Evolutionary conservation across 1,140 invertebrate genomes (phyloP).

Genomic region (Wiebesia pumilae): DNA sequence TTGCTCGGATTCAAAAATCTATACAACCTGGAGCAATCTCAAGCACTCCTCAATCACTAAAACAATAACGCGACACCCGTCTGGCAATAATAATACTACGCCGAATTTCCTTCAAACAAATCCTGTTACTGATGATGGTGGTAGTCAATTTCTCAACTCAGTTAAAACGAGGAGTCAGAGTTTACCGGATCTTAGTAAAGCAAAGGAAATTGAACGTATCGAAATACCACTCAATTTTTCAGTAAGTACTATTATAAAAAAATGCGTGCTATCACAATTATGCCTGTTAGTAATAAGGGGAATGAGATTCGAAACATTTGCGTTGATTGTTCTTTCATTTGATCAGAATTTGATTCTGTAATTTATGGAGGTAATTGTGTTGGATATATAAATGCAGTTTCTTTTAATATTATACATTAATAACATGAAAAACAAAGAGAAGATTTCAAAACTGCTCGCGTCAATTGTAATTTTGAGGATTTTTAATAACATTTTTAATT

Average conservation of each 20-base stretch:
- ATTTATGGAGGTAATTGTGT: too few relatives aligned
- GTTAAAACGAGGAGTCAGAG: slow-evolving; percentile 67
- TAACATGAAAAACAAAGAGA: too few relatives aligned
- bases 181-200: slow-evolving; percentile 67
- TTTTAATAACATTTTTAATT: too few relatives aligned
- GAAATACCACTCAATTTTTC: slow-evolving; percentile 70
- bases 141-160: not conserved
- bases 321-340: too few relatives aligned
- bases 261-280: not conserved
- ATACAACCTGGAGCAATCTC: slow-evolving; percentile 89
- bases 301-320: too few relatives aligned
- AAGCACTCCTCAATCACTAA: slow-evolving; percentile 75
- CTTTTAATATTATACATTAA: too few relatives aligned
- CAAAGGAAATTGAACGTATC: slow-evolving; percentile 58
- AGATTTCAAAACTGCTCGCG: too few relatives aligned
- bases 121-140: not conserved
- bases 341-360: too few relatives aligned
- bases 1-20: slow-evolving; percentile 85
- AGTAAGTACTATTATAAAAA: slow-evolving; percentile 56
- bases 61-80: slow-evolving; percentile 80
- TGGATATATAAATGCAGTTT: too few relatives aligned
- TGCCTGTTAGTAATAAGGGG: not conserved
- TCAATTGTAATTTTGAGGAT: too few relatives aligned
- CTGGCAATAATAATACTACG: slow-evolving; percentile 84
- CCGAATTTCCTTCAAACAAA: slow-evolving; percentile 65